Evolutionary conservation across 2,888 invertebrate species (phyloP), one percentile per base, ranked within the genome.

Genomic region (Allygus modestus): DNA sequence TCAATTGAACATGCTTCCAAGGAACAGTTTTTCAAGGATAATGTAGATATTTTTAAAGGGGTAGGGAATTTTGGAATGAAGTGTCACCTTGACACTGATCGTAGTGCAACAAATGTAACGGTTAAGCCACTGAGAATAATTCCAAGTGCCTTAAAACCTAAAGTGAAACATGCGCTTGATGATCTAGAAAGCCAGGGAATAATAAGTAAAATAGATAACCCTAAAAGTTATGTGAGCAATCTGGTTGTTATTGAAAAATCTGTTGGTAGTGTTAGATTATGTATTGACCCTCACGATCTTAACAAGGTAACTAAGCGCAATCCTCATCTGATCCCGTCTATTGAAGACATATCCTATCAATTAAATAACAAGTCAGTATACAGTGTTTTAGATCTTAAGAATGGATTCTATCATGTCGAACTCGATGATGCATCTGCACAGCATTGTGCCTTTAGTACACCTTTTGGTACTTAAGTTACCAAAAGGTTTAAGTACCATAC

Each of bases 361-460:
- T 83, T 89, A 61, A 84, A 81, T 84, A 84, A 81, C 73, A 87
- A 88, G 69, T 86, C 81, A 69, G 37, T 87, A 28, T 88, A 87
- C 86, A 86, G 87, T 28, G 87, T 83, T 28, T 51, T 85, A 58
- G 86, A 86, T 83, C 28, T 79, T 28, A 86, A 86, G 41, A 79
- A 85, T 84, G 85, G 85, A 5, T 86, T 86, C 65, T 85, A 75
- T 26, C 85, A 84, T 28, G 54, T 84, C 9, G 58, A 43, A 28
- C 73, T 83, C 46, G 46, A 75, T 33, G 61, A 84, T 28, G 54
- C 33, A 17, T 81, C 81, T 33, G 37, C 69, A n/a, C 65, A 85
- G 46, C 61, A 84, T 26, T 85, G 85, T 41, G 26, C 85, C 33
- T 86, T 86, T 73, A 54, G 54, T 51, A 83, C 85, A 11, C 84